These are phyloP conservation scores for Gryllus bimaculatus DNA, from an alignment of 1,140 invertebrate genomes.

Conservation along the genomic window DNA sequence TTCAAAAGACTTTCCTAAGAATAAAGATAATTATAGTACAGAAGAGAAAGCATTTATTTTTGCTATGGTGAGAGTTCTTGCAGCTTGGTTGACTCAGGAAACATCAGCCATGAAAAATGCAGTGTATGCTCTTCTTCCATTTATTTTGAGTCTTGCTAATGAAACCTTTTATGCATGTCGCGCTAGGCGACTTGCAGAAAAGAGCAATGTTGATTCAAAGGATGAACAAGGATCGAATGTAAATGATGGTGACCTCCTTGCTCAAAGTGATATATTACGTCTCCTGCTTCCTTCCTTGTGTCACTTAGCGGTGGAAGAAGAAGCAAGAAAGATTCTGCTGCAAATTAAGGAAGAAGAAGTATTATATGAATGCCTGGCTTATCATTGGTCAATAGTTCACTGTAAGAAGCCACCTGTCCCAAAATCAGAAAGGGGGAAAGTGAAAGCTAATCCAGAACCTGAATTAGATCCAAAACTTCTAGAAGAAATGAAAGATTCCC, in stretches of 20 bases:
- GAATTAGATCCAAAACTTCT: constrained; percentile 59
- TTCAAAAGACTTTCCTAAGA: constrained; percentile 41
- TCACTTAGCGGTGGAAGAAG: constrained; percentile 82
- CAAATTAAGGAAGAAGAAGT: constrained; percentile 70
- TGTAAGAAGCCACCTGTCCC: constrained; percentile 74
- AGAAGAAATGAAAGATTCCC: constrained; percentile 72
- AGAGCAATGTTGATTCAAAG: constrained; percentile 43
- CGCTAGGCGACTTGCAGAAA: constrained; percentile 51
- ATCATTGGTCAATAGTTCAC: constrained; percentile 78
- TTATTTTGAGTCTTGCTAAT: constrained; percentile 65
- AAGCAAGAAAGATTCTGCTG: constrained; percentile 69
- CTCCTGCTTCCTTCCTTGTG: constrained; percentile 79
- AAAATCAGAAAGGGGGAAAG: constrained; percentile 62
- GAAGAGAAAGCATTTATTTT: constrained; percentile 67
- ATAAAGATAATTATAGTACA: constrained; percentile 30
- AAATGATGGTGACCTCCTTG: constrained; percentile 46
- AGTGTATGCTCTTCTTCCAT: constrained; percentile 68
- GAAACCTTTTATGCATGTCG: constrained; percentile 68
- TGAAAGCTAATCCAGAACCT: constrained; percentile 58
- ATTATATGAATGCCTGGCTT: constrained; percentile 64
- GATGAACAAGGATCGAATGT: constrained; percentile 35
- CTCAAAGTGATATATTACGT: constrained; percentile 60
- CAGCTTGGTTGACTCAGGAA: constrained; percentile 85
- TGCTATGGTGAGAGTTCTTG: constrained; percentile 71
- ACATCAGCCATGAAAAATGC: constrained; percentile 78